Evolutionary conservation across 2,888 invertebrate genomes (phyloP).

Genomic region (Augiades crinisus): DNA sequence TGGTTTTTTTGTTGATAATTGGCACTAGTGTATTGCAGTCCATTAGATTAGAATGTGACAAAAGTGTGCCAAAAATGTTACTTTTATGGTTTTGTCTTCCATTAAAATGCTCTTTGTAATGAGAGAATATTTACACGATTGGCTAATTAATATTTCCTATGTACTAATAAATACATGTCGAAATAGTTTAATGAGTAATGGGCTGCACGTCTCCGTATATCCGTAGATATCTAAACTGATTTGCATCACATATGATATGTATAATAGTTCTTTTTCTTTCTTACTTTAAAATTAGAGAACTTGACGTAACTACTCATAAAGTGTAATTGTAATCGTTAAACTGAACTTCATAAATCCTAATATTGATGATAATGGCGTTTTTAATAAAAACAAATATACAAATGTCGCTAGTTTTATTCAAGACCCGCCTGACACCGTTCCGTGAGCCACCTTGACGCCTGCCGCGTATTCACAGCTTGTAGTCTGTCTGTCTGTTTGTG

Average conservation of each 20-base stretch:
- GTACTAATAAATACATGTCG: conserved; percentile 12
- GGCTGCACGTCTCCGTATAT: conserved; percentile 41
- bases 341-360: conserved; percentile 81
- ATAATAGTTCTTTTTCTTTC: conserved; percentile 67
- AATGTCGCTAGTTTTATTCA: conserved; percentile 74
- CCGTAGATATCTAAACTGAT: conserved; percentile 37
- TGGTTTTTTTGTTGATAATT: conserved; percentile 65
- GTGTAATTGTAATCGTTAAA: conserved; percentile 79
- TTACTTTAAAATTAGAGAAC: conserved; percentile 68
- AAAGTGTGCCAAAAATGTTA: conserved; percentile 61
- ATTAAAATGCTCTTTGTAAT: conserved; percentile 34
- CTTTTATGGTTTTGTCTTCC: conserved; percentile 58
- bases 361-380: conserved; percentile 81
- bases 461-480: conserved; percentile 7
- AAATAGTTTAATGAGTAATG: conserved; percentile 34
- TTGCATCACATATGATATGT: conserved; percentile 41
- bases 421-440: conserved; percentile 15
- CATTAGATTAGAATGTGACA: conserved; percentile 49
- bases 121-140: conserved; percentile 31
- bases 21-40: conserved; percentile 72
- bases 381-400: conserved; percentile 80
- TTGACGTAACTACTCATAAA: conserved; percentile 79
- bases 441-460: conserved; percentile 1
- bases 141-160: conserved; percentile 24
- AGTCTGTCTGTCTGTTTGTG: conserved; percentile 29